Evolutionary conservation across 2,113 vertebrate genomes (phyloP).

Genomic region (Condylura cristata): DNA sequence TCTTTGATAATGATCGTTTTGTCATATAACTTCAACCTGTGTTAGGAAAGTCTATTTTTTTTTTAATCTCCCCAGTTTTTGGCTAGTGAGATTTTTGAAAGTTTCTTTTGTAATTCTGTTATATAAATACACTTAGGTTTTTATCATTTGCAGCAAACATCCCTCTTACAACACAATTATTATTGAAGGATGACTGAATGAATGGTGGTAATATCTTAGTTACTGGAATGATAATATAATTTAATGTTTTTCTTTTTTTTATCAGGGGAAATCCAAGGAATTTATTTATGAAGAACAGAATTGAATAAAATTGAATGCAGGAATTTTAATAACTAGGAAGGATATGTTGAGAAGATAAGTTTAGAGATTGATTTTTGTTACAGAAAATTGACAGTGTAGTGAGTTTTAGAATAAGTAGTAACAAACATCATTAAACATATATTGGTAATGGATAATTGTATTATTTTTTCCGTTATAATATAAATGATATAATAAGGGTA

Average conservation of each 20-base stretch:
- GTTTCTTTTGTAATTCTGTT: not conserved
- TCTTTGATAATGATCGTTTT: too few relatives aligned
- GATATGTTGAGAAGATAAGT: not conserved
- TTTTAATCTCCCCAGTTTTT: not conserved
- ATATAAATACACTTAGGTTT: not conserved
- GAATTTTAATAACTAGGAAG: not conserved
- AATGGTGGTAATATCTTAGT: not conserved
- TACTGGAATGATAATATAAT: not conserved
- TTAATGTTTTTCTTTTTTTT: not conserved
- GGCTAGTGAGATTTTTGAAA: not conserved
- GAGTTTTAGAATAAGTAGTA: not conserved
- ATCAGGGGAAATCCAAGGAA: not conserved
- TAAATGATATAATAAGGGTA: not conserved
- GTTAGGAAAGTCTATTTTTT: not conserved
- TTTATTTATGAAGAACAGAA: not conserved
- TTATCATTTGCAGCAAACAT: not conserved
- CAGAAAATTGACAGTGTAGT: not conserved
- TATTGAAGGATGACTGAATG: too few relatives aligned
- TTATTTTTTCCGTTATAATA: not conserved
- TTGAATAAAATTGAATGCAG: not conserved
- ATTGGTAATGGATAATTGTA: not conserved
- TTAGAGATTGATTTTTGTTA: not conserved
- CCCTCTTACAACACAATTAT: not conserved
- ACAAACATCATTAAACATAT: not conserved
- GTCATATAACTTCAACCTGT: not conserved